A percentile compares a stretch with the other conserved stretches of the same genome.
These are phyloP conservation scores for Toxotes jaculatrix DNA, from an alignment of 2,113 vertebrate species.

Conservation along the genomic window DNA sequence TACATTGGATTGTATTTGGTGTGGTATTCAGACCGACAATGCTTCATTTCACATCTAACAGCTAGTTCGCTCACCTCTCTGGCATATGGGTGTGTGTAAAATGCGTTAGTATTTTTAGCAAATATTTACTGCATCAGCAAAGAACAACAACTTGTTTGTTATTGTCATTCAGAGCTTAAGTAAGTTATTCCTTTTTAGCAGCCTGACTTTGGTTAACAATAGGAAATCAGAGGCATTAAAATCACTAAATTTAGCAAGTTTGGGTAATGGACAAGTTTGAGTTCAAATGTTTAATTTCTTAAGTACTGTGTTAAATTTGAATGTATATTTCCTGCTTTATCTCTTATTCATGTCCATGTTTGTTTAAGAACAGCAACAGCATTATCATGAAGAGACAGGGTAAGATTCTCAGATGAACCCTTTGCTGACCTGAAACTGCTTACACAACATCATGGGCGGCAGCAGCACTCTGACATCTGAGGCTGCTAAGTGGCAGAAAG, in stretches of 20 bases:
- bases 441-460: constrained; percentile 27
- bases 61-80: not conserved
- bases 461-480: constrained; percentile 33
- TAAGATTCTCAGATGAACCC: constrained; percentile 19
- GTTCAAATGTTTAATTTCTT: not conserved
- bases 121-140: not conserved
- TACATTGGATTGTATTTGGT: constrained; percentile 8
- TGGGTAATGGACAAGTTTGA: not conserved
- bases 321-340: not conserved
- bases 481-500: constrained; percentile 7
- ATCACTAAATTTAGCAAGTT: not conserved
- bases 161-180: not conserved
- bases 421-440: constrained; percentile 46
- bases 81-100: not conserved
- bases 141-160: not conserved
- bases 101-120: constrained; percentile 14
- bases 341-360: not conserved
- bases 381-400: not conserved
- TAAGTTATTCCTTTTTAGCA: not conserved
- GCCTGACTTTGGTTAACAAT: not conserved
- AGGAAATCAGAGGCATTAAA: not conserved
- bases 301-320: not conserved
- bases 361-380: not conserved
- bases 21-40: constrained; percentile 27
- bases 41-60: constrained; percentile 32